A percentile compares a stretch with the other conserved stretches of the same genome.
Conservation (phyloP, 2,797 vertebrate species). For the Pelodytes ibericus region DNA sequence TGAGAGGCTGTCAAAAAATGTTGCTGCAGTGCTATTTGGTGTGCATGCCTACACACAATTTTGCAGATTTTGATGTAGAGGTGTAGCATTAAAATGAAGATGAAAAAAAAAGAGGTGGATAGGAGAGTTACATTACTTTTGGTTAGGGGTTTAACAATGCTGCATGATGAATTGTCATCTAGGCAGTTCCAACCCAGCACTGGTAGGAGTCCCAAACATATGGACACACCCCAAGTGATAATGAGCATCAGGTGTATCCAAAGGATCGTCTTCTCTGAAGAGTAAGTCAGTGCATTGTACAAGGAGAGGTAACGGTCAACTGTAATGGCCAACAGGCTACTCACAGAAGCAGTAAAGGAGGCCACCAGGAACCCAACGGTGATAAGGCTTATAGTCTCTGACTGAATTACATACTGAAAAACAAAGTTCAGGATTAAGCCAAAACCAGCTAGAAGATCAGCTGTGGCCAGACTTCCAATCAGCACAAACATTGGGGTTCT, state of each 20-base stretch:
- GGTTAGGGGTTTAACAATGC: conserved; percentile 90
- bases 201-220: conserved; percentile 88
- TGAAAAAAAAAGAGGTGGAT: conserved; percentile 87
- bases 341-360: conserved; percentile 95
- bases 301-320: conserved; percentile 96
- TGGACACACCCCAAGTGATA: conserved; percentile 88
- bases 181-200: conserved; percentile 97
- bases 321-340: conserved; percentile 94
- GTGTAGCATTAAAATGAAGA: conserved; percentile 92
- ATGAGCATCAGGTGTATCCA: conserved; percentile 90
- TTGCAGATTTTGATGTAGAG: conserved; percentile 97
- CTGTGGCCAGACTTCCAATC: conserved; percentile 95
- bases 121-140: conserved; percentile 88
- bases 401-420: conserved; percentile 92
- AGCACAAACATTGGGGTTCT: conserved; percentile 95
- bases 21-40: conserved; percentile 97
- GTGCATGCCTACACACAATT: conserved; percentile 93
- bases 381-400: conserved; percentile 91
- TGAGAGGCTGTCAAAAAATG: conserved; percentile 94
- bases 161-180: conserved; percentile 81
- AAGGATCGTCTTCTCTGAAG: conserved; percentile 90
- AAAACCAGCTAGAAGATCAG: conserved; percentile 92
- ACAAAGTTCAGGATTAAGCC: conserved; percentile 97
- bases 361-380: conserved; percentile 96
- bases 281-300: conserved; percentile 95